Base-by-base conservation (phyloP, 2,888 invertebrate genomes). In the Drosophila peninsularis region DNA sequence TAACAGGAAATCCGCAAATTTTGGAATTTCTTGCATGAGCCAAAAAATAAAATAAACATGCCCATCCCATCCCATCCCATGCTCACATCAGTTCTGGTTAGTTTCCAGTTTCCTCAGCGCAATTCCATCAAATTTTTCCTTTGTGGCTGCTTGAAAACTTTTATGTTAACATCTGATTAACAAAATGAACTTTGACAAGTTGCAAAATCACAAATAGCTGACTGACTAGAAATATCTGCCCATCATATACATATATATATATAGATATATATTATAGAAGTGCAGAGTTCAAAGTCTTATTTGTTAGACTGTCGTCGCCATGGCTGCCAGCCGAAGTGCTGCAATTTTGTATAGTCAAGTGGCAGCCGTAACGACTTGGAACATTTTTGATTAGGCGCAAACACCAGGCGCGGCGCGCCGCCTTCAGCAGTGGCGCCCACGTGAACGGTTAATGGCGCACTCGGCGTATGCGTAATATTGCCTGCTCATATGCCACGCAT, bases 381-480 rank as follows among this genome's bases (percentile, higher is more conserved):
- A 65, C 65, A 69, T 66, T 72, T 71, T 77, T 72, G 83, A 88
- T 83, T 85, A 82, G 85, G 67, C 86, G 56, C 80, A 75, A 73
- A 44, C 53, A 68, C 49, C 56, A 32, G 50, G n/a, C 10, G 13
- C 37, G 7, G 6, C 13, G 3, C 4, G 53, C 27, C 27, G 36
- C 11, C 27, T 4, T 6, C 21, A 14, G n/a, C 5, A 14, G 17
- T 27, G 21, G 24, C 56, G 56, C 57, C 57, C 13, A 44, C 30
- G 27, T 62, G 80, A 69, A 76, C 66, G 80, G 66, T 68, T 84
- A 87, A 84, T 89, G 79, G 77, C 82, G 69, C 82, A 79, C 89
- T 66, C 64, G 79, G 71, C 87, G 89, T 88, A 87, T 87, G 75
- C 71, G 83, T 88, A 86, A 86, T 86, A 80, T 86, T 79, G 62